Evolutionary conservation across 2,113 vertebrate species (phyloP), one percentile per base, ranked within the genome.

Genomic region (Chlorodrepanis virens): DNA sequence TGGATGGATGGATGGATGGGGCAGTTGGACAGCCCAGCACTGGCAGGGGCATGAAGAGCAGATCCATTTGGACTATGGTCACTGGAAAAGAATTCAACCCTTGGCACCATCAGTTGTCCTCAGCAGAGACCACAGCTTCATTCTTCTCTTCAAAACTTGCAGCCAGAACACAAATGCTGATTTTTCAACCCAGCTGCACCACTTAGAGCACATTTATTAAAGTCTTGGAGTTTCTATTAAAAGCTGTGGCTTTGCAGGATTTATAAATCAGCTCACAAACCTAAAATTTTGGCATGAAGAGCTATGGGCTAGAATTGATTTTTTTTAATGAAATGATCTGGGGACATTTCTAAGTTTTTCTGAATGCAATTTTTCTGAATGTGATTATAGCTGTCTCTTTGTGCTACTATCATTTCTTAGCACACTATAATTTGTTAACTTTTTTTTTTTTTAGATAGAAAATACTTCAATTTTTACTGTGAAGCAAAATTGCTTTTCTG

Each of bases 321-420:
- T 90, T 76, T 74, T 78, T 45, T 3, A 64, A 96, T 94, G 44
- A 93, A 96, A 96, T 87, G 47, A 95, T 96, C 89, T 92, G 72
- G 65, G 90, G 93, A 92, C 83, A 68, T 88, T 92, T 87, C 80
- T 89, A n/a, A 87, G 88, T 87, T 92, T 91, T 94, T 63, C 86
- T 64, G 83, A 87, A 95, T 42, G 72, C 68, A 71, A 68, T 64
- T 78, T 52, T 78, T 63, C 49, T 79, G 90, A 93, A 93, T 89
- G 92, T 92, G 92, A 96, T 95, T 92, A 95, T 70, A 92, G 83
- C 88, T 31, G 79, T 81, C 92, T 88, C 90, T 95, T 82, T 72
- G 88, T 92, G 83, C 83, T 81, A 24, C 67, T 90, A 94, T 87
- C 53, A 89, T 74, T 94, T 87, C 74, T 91, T 92, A 94, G 56